phyloP scores from a whole-genome alignment of 1,140 invertebrate genomes.

The Papilio polyxenes region DNA sequence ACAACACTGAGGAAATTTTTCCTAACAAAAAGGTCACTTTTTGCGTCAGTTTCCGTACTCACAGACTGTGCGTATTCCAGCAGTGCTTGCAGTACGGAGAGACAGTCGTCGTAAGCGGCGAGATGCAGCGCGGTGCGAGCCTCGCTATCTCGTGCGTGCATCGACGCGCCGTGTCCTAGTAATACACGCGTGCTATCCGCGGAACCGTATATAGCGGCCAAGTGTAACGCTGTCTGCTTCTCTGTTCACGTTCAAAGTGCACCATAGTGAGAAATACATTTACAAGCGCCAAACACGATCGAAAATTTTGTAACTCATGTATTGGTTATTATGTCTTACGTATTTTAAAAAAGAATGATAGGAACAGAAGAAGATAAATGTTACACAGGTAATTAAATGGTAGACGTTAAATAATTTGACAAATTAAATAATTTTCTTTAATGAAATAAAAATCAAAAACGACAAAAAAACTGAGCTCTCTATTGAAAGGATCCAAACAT shows the following conservation, averaged over 20 bases:
- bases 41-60: constrained; percentile 8
- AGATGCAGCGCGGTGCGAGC: constrained; percentile 88
- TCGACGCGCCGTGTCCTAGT: constrained; percentile 81
- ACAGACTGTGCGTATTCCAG: constrained; percentile 44
- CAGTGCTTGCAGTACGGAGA: constrained; percentile 43
- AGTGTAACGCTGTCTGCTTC: constrained; percentile 87
- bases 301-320: too few species aligned
- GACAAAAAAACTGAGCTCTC: too few species aligned
- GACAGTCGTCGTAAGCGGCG: constrained; percentile 71
- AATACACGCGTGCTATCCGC: constrained; percentile 82
- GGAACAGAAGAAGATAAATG: neutral
- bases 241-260: constrained; percentile 46
- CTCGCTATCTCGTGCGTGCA: constrained; percentile 82
- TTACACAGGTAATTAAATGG: neutral
- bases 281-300: too few species aligned
- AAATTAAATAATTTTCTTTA: too few species aligned
- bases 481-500: too few species aligned
- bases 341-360: neutral
- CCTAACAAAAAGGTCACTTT: too few species aligned
- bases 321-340: too few species aligned
- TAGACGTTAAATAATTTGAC: too few species aligned
- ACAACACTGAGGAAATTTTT: neutral
- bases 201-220: constrained; percentile 86
- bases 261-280: neutral
- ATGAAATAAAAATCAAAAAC: too few species aligned